A percentile compares a stretch with the other conserved stretches of the same genome.
Conservation (phyloP, 2,113 vertebrate genomes). For the Grammomys dolichurus region DNA sequence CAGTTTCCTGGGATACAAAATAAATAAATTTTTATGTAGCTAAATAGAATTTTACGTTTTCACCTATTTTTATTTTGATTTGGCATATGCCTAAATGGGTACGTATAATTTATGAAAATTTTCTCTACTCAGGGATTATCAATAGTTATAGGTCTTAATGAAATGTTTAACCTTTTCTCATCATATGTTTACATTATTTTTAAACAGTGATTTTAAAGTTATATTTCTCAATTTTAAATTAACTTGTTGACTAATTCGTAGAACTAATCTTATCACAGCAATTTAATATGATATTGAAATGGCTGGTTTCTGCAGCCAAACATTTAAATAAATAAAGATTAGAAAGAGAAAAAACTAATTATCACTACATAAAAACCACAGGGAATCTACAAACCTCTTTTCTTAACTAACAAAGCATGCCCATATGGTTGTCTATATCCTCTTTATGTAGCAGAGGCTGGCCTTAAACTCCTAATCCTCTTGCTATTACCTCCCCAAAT, state of each 20-base stretch:
- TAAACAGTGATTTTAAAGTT: neutral
- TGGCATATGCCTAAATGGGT: neutral
- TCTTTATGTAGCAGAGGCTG: neutral
- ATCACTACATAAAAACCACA: neutral
- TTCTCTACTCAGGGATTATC: neutral
- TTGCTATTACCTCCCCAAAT: neutral
- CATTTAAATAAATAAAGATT: neutral
- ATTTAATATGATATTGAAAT: neutral
- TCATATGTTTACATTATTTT: neutral
- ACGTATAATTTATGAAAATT: neutral
- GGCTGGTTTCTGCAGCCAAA: neutral
- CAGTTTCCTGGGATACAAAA: neutral
- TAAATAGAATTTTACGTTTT: neutral
- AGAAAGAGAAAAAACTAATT: neutral
- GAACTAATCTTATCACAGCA: neutral
- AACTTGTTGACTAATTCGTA: neutral
- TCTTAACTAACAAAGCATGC: neutral
- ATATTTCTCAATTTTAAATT: neutral
- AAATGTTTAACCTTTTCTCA: neutral
- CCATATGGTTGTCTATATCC: neutral
- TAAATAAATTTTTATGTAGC: neutral
- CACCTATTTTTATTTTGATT: neutral
- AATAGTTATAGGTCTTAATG: neutral
- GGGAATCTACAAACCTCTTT: neutral
- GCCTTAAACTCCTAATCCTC: neutral